Conservation (phyloP, 2,113 vertebrate genomes). For the Xenopus laevis region DNA sequence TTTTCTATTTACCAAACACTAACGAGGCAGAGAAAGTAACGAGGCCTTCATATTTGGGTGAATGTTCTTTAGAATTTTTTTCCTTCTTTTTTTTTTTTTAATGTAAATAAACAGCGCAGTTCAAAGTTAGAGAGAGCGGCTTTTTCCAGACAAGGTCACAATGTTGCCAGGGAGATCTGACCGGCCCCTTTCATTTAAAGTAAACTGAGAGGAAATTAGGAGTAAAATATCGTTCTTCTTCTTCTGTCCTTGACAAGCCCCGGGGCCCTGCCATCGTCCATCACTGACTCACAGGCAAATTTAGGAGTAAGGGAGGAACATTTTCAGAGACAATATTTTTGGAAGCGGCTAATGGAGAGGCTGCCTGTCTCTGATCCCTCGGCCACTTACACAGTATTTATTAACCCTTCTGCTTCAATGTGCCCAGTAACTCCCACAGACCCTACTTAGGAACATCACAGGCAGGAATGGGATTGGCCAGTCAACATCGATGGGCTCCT, state of each 20-base stretch:
- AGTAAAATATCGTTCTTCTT: constrained; percentile 51
- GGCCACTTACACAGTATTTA: background rate
- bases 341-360: constrained; percentile 41
- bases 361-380: constrained; percentile 44
- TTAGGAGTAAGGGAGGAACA: constrained; percentile 40
- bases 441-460: no score
- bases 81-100: background rate
- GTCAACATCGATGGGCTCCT: no score
- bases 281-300: constrained; percentile 28
- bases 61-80: background rate
- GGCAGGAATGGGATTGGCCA: no score
- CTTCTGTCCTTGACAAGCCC: constrained; percentile 59
- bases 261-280: constrained; percentile 39
- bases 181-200: constrained; percentile 63
- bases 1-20: background rate
- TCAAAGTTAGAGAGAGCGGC: constrained; percentile 27
- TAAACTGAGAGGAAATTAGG: constrained; percentile 58
- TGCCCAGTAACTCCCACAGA: no score
- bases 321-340: constrained; percentile 46
- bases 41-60: background rate
- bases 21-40: constrained; percentile 5
- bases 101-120: constrained; percentile 38
- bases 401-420: constrained; percentile 16
- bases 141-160: constrained; percentile 58
- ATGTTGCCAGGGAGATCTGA: constrained; percentile 48